Evolutionary conservation across 2,888 invertebrate genomes (phyloP).

Genomic region (Pseudococcus viburni): DNA sequence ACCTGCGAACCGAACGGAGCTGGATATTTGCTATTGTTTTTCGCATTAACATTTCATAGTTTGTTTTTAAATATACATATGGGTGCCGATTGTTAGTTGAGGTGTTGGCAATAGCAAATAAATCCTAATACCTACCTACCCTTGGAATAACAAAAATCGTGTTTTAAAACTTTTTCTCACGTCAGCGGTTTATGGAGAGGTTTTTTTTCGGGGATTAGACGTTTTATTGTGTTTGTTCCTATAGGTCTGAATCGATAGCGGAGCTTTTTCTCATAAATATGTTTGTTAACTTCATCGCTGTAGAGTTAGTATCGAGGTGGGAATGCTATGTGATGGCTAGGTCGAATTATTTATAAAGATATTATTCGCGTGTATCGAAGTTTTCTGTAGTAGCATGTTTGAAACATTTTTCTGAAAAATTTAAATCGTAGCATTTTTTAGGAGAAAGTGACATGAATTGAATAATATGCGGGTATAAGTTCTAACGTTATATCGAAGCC

Average conservation of each 20-base stretch:
- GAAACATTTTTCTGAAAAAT: too few relatives aligned
- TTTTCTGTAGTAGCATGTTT: too few relatives aligned
- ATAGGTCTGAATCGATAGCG: neutral
- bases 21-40: neutral
- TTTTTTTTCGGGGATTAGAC: neutral
- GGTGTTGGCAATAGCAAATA: neutral
- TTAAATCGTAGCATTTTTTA: too few relatives aligned
- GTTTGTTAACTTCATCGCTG: neutral
- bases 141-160: neutral
- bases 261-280: neutral
- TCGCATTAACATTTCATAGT: neutral
- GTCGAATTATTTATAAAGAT: neutral
- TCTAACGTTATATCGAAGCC: too few relatives aligned
- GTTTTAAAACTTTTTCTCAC: neutral
- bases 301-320: neutral
- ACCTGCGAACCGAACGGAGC: neutral
- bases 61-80: neutral
- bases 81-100: neutral
- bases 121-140: neutral
- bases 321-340: neutral
- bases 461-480: too few relatives aligned
- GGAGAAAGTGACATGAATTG: too few relatives aligned
- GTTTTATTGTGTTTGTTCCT: neutral
- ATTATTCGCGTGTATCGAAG: too few relatives aligned
- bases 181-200: neutral